Evolutionary conservation across 2,888 invertebrate species (phyloP).

Genomic region (Cosmia pyralina): DNA sequence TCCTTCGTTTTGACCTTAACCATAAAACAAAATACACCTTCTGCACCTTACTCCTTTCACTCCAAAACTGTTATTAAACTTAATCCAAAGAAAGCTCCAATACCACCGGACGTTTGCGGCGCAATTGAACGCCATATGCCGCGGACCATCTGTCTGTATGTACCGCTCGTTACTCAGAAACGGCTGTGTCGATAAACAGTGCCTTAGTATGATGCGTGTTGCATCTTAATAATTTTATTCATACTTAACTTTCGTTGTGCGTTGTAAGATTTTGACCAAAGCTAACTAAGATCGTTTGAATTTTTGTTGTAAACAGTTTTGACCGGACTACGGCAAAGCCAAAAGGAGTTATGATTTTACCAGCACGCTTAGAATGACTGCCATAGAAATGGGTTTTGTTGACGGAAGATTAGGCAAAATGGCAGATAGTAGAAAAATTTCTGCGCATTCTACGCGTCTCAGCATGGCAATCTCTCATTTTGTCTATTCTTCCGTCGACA

Average conservation of each 20-base stretch:
- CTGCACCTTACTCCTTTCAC: neutral
- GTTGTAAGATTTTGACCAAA: neutral
- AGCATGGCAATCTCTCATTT: too few relatives aligned
- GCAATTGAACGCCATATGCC: conserved; percentile 55
- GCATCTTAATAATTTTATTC: conserved; percentile 17
- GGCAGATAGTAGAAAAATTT: too few relatives aligned
- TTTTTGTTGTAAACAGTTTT: neutral
- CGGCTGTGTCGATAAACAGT: conserved; percentile 41
- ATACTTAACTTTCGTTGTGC: neutral
- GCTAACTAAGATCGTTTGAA: too few relatives aligned
- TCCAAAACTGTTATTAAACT: conserved; percentile 16
- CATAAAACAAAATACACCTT: neutral
- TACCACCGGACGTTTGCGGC: conserved; percentile 52
- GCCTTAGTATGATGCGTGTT: neutral
- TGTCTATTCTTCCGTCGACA: too few relatives aligned
- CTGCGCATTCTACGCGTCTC: too few relatives aligned
- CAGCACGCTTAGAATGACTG: too few relatives aligned
- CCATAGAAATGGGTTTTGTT: too few relatives aligned
- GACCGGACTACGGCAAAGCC: neutral
- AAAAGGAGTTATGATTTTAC: neutral
- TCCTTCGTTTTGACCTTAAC: neutral
- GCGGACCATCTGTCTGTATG: conserved; percentile 53
- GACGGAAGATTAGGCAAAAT: too few relatives aligned
- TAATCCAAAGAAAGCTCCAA: conserved; percentile 42
- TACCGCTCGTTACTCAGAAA: conserved; percentile 52